A percentile compares a stretch with the other conserved stretches of the same genome.
Evolutionary conservation across 53 echinoderm and acorn worm species (phyloP).

Genomic region (Luidia sarsii): DNA sequence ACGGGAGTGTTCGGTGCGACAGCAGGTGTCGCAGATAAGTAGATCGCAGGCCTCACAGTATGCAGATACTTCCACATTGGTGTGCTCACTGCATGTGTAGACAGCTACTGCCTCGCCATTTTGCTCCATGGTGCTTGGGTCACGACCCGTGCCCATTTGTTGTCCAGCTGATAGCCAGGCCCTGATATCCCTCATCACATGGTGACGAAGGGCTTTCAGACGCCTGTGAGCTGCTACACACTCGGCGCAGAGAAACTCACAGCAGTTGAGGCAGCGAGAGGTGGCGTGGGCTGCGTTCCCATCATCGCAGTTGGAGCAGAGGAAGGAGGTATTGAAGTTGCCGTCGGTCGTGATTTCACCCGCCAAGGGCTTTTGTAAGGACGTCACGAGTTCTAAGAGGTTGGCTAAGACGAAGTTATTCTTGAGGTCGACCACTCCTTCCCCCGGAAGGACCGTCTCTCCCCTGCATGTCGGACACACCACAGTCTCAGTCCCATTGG

Average conservation of each 20-base stretch:
- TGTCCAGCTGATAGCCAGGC: conserved; percentile 85
- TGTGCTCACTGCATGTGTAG: conserved; percentile 73
- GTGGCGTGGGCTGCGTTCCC: conserved; percentile 66
- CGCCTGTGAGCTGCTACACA: conserved; percentile 82
- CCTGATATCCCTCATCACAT: conserved; percentile 87
- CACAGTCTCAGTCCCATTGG: conserved; percentile 60
- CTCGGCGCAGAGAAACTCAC: conserved; percentile 86
- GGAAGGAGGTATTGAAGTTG: conserved; percentile 63
- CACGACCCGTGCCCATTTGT: conserved; percentile 51
- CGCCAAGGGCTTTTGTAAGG: conserved; percentile 75
- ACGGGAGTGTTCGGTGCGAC: conserved; percentile 73
- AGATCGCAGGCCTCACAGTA: conserved; percentile 85
- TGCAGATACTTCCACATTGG: conserved; percentile 57
- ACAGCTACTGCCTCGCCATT: conserved; percentile 60
- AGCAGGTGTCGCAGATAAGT: conserved; percentile 76
- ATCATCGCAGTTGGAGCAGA: conserved; percentile 84
- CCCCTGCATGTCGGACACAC: conserved; percentile 87
- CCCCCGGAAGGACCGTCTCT: conserved; percentile 70
- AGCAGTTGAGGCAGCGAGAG: conserved; percentile 84
- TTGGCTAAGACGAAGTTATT: conserved; percentile 93
- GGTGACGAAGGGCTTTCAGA: conserved; percentile 83
- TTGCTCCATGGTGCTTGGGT: conserved; percentile 46
- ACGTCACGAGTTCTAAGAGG: conserved; percentile 83
- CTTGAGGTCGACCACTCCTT: conserved; percentile 85
- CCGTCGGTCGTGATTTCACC: conserved; percentile 54